Evolutionary conservation across 2,113 vertebrate genomes (phyloP), one percentile per base, ranked within the genome.

Genomic region (Mungos mungo): DNA sequence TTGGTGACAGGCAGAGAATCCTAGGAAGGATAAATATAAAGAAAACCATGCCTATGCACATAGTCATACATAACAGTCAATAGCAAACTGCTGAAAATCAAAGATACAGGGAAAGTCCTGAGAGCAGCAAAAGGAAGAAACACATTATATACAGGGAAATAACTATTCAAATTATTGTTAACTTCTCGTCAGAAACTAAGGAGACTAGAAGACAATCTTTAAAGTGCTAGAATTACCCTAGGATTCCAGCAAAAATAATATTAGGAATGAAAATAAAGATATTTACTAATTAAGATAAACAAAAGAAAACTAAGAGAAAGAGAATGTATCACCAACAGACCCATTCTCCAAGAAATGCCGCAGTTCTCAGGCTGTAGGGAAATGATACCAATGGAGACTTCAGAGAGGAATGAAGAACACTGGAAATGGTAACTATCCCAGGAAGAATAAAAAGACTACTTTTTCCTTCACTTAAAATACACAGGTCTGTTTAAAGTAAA

Each of bases 391-490:
- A 60, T 38, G 41, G 38, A 88, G 45, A 35, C 52, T 71, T 47
- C 38, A 81, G 41, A 69, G 81, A 88, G 74, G 33, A 94, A 81
- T 65, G 8, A 71, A 52, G 27, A 89, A 71, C 16, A 79, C 3
- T 50, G 13, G n/a, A 72, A 80, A 96, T 25, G n/a, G 38, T 35
- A 85, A 66, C 50, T 93, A 52, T 90, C 71, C 90, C 16, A 9
- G 47, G 47, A 86, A 94, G 71, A 18, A 93, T 7, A 52, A 83
- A 84, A 84, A 79, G 19, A 68, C 19, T 71, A 63, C 60, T 71
- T 84, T 81, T 96, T 66, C 12, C n/a, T 89, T 93, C 65, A 92
- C 63, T 45, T 72, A 52, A 92, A 92, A 92, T 45, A 90, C 19
- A 35, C 6, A 52, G 11, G 33, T 63, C 27, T 74, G 9, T 63